These are phyloP conservation scores for Myrmecobius fasciatus DNA, from an alignment of 2,113 vertebrate genomes.

Conservation along the genomic window DNA sequence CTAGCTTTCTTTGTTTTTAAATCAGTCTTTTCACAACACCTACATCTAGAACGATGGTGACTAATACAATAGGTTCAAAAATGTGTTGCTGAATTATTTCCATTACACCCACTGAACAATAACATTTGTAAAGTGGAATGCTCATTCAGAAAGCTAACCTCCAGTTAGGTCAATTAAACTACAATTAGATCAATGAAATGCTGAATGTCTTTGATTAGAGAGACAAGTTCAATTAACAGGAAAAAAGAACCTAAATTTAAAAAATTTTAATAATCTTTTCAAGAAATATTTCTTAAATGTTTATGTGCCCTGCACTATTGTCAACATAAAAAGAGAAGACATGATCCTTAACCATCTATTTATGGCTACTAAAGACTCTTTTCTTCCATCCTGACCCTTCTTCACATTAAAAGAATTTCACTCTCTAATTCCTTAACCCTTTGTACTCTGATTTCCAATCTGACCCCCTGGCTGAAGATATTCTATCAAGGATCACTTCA, in stretches of 20 bases:
- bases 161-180: background rate
- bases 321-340: background rate
- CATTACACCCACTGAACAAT: background rate
- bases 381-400: background rate
- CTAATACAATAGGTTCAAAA: background rate
- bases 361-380: background rate
- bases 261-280: background rate
- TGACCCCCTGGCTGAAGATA: background rate
- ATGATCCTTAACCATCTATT: background rate
- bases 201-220: background rate
- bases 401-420: background rate
- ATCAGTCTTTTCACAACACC: background rate
- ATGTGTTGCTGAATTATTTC: background rate
- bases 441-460: background rate
- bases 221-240: background rate
- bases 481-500: background rate
- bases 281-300: background rate
- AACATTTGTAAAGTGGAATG: background rate
- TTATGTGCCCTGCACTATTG: background rate
- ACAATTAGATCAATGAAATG: background rate
- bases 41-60: background rate
- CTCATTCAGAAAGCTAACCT: background rate
- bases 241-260: background rate
- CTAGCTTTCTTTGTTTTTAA: constrained; percentile 10
- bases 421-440: background rate